Base-by-base conservation (phyloP, 2,797 vertebrate species). In the Passerculus sandwichensis region DNA sequence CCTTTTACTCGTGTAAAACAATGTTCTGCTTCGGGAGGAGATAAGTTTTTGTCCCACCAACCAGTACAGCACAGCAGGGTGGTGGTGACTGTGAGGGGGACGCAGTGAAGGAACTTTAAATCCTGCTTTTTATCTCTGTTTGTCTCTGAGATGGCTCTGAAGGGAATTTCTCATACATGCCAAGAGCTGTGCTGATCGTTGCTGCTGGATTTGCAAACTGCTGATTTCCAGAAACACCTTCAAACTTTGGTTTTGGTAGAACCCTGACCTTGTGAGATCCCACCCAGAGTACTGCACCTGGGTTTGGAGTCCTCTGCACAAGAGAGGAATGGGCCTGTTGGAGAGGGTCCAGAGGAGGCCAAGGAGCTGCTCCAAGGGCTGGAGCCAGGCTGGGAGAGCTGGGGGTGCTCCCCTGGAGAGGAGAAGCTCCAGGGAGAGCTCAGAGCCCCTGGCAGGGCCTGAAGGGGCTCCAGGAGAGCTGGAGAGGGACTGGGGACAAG, bases 171-270 rank as follows among this genome's bases (percentile, higher is more conserved):
- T 85, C 4, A 1, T 10, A 10, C 9, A 0, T 6, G 5, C 62
- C 1, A 3, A n/a, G 36, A 4, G 11, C 67, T 3, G 1, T 54
- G 45, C 38, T 70, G 47, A 16, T 36, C 1, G 0, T 17, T 47
- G 10, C 74, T 57, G 32, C 64, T 73, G 71, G 4, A 4, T 75
- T 95, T 42, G 6, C 29, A 9, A 32, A 29, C 48, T 54, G 57
- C 20, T 66, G 0, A 8, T 86, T 78, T 89, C 60, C 69, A 70
- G 77, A 45, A 91, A 60, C 38, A 60, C 18, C 40, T 29, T 8
- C 21, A 36, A 57, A 47, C 6, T 2, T 3, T 5, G 6, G 3
- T 8, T 74, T 74, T 6, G 1, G 34, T 64, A 38, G 54, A 76
- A 60, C n/a, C 14, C 51, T 71, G 65, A 11, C 59, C 38, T 51